Conservation (phyloP, 2,113 vertebrate species). For the Aramus guarauna region DNA sequence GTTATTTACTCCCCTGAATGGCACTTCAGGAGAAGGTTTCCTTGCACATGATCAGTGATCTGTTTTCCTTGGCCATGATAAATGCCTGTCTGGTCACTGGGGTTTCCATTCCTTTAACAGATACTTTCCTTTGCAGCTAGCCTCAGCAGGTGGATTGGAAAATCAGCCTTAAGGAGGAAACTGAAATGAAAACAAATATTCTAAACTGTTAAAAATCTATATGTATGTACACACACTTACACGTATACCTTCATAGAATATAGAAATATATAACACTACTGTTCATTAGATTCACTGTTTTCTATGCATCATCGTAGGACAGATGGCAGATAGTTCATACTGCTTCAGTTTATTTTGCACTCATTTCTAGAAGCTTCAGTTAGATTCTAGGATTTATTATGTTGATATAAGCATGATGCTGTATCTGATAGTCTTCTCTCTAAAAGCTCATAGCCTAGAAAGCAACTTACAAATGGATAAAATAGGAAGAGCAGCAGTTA, state of each 20-base stretch:
- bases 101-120: neutral
- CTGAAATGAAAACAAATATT: neutral
- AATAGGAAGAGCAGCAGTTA: neutral
- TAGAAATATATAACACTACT: too few relatives aligned
- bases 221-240: neutral
- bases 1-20: neutral
- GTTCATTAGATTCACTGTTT: neutral
- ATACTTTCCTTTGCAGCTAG: neutral
- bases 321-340: neutral
- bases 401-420: neutral
- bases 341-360: neutral
- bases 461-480: neutral
- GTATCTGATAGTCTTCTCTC: neutral
- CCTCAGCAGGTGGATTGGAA: neutral
- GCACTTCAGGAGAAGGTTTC: neutral
- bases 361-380: neutral
- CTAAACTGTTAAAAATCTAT: neutral
- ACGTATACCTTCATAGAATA: neutral
- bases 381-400: neutral
- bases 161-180: neutral
- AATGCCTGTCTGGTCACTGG: neutral
- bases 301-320: neutral
- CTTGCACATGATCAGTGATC: accelerated
- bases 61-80: neutral
- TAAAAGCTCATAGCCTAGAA: neutral